phyloP scores from a whole-genome alignment of 2,797 vertebrate genomes.

The Aeoliscus strigatus region DNA sequence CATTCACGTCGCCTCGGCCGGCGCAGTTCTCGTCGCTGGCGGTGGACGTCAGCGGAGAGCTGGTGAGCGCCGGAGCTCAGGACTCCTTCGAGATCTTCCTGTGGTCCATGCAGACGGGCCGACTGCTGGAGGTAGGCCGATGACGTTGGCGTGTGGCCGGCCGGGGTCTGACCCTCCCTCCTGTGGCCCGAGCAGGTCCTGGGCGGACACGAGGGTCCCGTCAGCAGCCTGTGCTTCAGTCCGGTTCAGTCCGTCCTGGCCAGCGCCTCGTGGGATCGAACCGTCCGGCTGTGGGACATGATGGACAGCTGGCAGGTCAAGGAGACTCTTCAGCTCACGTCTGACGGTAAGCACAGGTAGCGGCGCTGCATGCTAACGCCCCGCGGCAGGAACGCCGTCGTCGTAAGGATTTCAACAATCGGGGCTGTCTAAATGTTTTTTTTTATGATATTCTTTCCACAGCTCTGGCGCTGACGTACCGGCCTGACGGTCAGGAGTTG shows the following conservation, averaged over 20 bases:
- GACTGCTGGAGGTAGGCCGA: constrained; percentile 86
- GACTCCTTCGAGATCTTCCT: constrained; percentile 95
- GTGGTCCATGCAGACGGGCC: constrained; percentile 96
- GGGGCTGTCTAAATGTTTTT: too few species aligned
- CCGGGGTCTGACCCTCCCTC: neutral
- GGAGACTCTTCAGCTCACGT: constrained; percentile 80
- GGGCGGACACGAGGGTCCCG: constrained; percentile 88
- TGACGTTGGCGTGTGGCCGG: too few species aligned
- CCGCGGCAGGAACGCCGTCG: too few species aligned
- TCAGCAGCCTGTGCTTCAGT: constrained; percentile 88
- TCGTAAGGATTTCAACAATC: too few species aligned
- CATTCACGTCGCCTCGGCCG: constrained; percentile 89
- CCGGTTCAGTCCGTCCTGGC: constrained; percentile 86
- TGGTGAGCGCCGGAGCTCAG: constrained; percentile 90
- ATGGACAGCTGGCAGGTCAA: constrained; percentile 93
- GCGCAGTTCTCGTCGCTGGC: constrained; percentile 91
- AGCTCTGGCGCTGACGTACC: constrained; percentile 85
- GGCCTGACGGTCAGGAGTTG: constrained; percentile 87
- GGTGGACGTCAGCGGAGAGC: constrained; percentile 87
- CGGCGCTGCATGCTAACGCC: too few species aligned
- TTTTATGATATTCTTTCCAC: neutral
- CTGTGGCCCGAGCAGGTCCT: constrained; percentile 73
- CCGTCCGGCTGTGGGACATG: constrained; percentile 94
- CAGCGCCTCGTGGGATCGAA: constrained; percentile 93
- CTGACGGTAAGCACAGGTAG: constrained; percentile 86